These are phyloP conservation scores for Cremastobaeus sp. DNA, from an alignment of 2,888 invertebrate genomes.

Conservation along the genomic window DNA sequence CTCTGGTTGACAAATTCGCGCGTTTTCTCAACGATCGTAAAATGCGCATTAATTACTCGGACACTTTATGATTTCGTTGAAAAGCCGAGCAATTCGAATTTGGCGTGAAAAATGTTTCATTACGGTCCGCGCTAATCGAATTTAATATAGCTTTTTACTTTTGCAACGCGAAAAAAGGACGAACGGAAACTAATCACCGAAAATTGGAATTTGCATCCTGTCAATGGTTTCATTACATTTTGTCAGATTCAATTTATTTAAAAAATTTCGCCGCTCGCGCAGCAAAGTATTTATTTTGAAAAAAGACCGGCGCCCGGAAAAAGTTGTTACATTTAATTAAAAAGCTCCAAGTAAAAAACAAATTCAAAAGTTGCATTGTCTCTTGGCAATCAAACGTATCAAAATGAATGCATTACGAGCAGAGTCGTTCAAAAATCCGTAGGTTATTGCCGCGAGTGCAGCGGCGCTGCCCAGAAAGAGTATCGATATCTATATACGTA, in stretches of 20 bases:
- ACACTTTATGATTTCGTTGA: too few species aligned
- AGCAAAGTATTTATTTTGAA: conserved; percentile 30
- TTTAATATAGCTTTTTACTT: too few species aligned
- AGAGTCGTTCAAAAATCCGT: conserved; percentile 43
- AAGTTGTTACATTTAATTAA: conserved; percentile 55
- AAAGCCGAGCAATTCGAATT: too few species aligned
- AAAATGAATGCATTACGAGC: conserved; percentile 57
- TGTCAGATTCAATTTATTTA: conserved; percentile 21
- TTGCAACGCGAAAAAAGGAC: too few species aligned
- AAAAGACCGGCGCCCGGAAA: conserved; percentile 16
- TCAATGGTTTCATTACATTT: conserved; percentile 15
- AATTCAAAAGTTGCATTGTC: conserved; percentile 51
- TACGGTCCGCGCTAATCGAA: too few species aligned
- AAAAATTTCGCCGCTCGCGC: neutral
- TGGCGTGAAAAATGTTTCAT: too few species aligned
- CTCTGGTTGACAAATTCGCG: conserved; percentile 37
- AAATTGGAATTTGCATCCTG: too few species aligned
- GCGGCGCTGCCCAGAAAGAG: conserved; percentile 34
- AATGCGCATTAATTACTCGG: conserved; percentile 41
- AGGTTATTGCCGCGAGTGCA: conserved; percentile 49
- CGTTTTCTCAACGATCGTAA: conserved; percentile 34
- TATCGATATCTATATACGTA: conserved; percentile 38
- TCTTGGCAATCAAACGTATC: conserved; percentile 55
- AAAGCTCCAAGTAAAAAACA: conserved; percentile 38
- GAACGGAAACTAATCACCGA: too few species aligned